These are phyloP conservation scores for Adelosebastes latens DNA, from an alignment of 2,797 vertebrate species.

Conservation along the genomic window DNA sequence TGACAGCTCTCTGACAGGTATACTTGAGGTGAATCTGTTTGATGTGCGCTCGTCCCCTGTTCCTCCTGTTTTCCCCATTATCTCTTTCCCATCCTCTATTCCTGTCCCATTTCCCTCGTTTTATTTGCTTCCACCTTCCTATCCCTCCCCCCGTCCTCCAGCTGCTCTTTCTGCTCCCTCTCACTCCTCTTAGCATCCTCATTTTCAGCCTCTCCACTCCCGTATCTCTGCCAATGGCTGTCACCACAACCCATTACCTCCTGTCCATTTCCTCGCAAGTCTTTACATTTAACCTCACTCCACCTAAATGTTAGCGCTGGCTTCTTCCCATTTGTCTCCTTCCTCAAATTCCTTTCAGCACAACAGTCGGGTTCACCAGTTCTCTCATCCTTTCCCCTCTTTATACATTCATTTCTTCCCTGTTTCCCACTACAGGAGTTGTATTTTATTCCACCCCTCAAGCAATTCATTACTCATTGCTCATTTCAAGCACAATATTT, in stretches of 20 bases:
- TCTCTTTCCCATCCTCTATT: constrained; percentile 31
- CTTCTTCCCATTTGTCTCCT: constrained; percentile 44
- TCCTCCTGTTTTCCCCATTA: constrained; percentile 58
- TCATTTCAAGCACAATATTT: constrained; percentile 62
- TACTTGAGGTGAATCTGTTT: constrained; percentile 72
- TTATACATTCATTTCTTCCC: constrained; percentile 20
- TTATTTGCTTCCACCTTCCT: constrained; percentile 36
- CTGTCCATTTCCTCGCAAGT: constrained; percentile 41
- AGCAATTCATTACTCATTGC: constrained; percentile 43
- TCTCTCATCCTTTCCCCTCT: neutral
- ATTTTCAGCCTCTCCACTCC: constrained; percentile 35
- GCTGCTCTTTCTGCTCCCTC: constrained; percentile 11
- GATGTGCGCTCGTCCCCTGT: constrained; percentile 60
- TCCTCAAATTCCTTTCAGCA: constrained; percentile 7
- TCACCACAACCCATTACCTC: constrained; percentile 47
- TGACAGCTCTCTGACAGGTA: constrained; percentile 80
- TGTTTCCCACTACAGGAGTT: constrained; percentile 30
- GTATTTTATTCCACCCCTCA: constrained; percentile 34
- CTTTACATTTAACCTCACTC: constrained; percentile 49
- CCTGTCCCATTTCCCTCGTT: constrained; percentile 34
- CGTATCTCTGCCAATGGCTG: constrained; percentile 20
- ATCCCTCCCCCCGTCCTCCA: neutral
- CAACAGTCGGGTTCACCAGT: constrained; percentile 7
- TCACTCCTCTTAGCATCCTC: constrained; percentile 21
- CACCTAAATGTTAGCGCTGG: constrained; percentile 53